Conservation (phyloP, 1,140 invertebrate genomes). For the Diplogasteroides magnus region DNA sequence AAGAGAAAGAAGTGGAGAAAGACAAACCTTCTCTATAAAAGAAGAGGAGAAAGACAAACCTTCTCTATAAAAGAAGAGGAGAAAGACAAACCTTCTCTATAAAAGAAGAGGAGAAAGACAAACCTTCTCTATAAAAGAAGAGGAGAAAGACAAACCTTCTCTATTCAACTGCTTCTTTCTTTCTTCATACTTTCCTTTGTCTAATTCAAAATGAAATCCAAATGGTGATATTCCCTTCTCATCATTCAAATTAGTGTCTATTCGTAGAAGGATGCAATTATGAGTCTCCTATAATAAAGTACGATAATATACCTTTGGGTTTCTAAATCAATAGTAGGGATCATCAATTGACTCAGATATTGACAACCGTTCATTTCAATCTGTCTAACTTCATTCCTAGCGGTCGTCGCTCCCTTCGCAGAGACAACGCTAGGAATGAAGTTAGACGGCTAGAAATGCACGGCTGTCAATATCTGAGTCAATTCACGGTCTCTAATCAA, state of each 20-base stretch:
- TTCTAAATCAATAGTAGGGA: too few relatives aligned
- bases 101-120: neutral
- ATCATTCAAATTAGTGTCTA: conserved; percentile 26
- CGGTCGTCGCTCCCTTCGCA: too few relatives aligned
- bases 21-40: neutral
- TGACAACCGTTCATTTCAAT: too few relatives aligned
- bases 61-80: neutral
- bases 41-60: neutral
- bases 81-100: neutral
- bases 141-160: conserved; percentile 8
- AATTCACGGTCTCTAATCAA: too few relatives aligned
- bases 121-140: neutral
- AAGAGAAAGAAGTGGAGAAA: neutral
- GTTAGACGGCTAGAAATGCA: too few relatives aligned
- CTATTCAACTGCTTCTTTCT: conserved; percentile 16
- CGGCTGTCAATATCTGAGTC: too few relatives aligned
- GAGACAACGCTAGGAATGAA: too few relatives aligned
- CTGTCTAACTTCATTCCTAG: too few relatives aligned
- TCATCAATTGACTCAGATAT: too few relatives aligned
- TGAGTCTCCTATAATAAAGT: conserved; percentile 25
- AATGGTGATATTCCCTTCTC: conserved; percentile 26
- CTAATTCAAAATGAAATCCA: conserved; percentile 30
- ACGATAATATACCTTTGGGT: too few relatives aligned
- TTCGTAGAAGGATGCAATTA: conserved; percentile 24
- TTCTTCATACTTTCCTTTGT: conserved; percentile 19